phyloP scores from a whole-genome alignment of 1,140 invertebrate genomes.

The Atta texana region DNA sequence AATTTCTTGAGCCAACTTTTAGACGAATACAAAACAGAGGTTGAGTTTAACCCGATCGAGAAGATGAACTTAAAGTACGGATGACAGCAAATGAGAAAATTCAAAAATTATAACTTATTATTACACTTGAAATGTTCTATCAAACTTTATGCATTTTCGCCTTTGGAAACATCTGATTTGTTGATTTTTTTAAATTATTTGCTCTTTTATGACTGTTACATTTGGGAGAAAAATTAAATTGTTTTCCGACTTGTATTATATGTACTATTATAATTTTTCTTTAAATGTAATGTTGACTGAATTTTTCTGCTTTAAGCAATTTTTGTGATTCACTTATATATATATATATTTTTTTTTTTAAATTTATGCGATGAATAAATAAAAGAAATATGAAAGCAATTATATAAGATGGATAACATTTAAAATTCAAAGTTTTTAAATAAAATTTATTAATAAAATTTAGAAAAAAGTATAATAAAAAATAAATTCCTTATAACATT shows the following conservation, averaged over 20 bases:
- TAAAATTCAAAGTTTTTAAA: background rate
- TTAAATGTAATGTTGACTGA: background rate
- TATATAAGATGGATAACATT: background rate
- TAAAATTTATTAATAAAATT: background rate
- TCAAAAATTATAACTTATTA: slow-evolving; percentile 7
- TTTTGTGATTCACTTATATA: background rate
- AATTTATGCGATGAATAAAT: background rate
- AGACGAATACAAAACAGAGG: slow-evolving; percentile 58
- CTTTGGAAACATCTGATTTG: background rate
- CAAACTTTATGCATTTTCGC: slow-evolving; percentile 21
- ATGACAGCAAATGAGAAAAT: slow-evolving; percentile 18
- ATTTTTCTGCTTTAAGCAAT: background rate
- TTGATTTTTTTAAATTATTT: background rate
- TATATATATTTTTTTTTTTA: too few species aligned
- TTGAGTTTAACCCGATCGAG: slow-evolving; percentile 35
- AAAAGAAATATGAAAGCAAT: background rate
- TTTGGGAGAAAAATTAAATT: background rate
- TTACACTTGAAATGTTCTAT: background rate
- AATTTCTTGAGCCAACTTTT: slow-evolving; percentile 54
- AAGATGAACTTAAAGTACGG: slow-evolving; percentile 25
- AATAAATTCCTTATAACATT: background rate
- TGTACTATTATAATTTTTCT: background rate
- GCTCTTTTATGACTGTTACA: background rate
- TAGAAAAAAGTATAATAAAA: background rate
- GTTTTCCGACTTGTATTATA: too few species aligned